These are phyloP conservation scores for Stenoptilia bipunctidactyla DNA, from an alignment of 2,888 invertebrate genomes.

Conservation along the genomic window DNA sequence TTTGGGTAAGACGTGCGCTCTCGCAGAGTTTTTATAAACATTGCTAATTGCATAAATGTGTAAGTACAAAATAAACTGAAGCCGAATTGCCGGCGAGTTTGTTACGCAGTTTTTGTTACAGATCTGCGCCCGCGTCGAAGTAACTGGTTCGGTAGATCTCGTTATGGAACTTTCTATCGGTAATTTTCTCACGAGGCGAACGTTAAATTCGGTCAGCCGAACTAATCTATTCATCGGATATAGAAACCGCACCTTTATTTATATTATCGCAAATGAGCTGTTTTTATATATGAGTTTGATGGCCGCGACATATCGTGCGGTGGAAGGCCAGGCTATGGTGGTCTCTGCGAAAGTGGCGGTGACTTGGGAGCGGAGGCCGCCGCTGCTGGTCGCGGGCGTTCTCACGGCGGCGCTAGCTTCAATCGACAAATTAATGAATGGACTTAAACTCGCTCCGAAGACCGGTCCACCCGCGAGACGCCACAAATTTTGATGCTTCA, in stretches of 20 bases:
- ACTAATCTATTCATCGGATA: conserved; percentile 44
- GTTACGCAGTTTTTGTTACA: conserved; percentile 4
- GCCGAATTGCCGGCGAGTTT: conserved; percentile 29
- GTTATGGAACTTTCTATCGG: conserved; percentile 31
- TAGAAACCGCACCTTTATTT: conserved; percentile 44
- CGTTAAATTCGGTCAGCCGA: conserved; percentile 44
- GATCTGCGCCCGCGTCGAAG: not conserved
- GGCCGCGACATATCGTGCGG: conserved; percentile 31
- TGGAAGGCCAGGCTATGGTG: conserved; percentile 18
- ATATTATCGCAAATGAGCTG: conserved; percentile 43
- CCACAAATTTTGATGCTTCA: too few species aligned
- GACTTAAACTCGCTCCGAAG: conserved; percentile 40
- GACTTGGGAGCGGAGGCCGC: conserved; percentile 21
- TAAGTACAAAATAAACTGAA: conserved; percentile 38
- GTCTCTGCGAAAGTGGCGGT: conserved; percentile 16
- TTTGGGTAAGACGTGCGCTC: conserved; percentile 26
- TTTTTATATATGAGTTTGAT: conserved; percentile 43
- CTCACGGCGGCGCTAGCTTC: conserved; percentile 62
- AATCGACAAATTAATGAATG: conserved; percentile 39
- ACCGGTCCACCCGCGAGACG: conserved; percentile 34
- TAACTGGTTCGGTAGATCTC: conserved; percentile 4
- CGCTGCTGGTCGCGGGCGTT: conserved; percentile 26
- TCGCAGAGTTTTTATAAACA: conserved; percentile 36
- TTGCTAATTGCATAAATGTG: conserved; percentile 5
- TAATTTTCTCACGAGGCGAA: conserved; percentile 53